Conservation (phyloP, 2,113 vertebrate genomes). For the Prinia subflava region DNA sequence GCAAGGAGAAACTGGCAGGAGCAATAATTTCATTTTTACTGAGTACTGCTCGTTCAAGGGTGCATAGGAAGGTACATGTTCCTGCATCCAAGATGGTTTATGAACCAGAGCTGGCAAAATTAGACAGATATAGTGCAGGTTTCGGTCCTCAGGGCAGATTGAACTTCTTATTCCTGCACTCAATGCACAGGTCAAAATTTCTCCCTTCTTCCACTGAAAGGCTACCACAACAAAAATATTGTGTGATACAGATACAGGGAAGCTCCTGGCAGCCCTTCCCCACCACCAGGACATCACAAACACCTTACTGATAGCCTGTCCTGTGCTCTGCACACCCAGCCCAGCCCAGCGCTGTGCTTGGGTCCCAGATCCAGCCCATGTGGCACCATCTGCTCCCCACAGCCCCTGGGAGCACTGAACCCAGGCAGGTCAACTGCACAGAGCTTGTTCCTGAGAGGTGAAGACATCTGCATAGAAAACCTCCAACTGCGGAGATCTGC, state of each 20-base stretch:
- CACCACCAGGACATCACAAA: not conserved
- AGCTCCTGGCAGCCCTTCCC: not conserved
- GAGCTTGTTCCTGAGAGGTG: not conserved
- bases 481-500: not conserved
- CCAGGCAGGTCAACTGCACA: not conserved
- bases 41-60: not conserved
- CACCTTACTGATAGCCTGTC: fast-evolving
- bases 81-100: not conserved
- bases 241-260: not conserved
- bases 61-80: not conserved
- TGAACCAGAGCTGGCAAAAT: not conserved
- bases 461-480: not conserved
- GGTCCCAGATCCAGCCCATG: not conserved
- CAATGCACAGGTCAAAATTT: not conserved
- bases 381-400: not conserved
- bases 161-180: not conserved
- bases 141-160: not conserved
- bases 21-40: constrained; percentile 6
- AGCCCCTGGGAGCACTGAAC: not conserved
- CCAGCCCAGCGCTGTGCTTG: not conserved
- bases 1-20: constrained; percentile 2
- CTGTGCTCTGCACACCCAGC: not conserved
- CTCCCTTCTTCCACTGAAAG: not conserved
- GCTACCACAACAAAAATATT: too few relatives aligned
- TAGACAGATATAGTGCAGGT: not conserved